These are phyloP conservation scores for Apodemia hepburni DNA, from an alignment of 2,888 invertebrate genomes.

Conservation along the genomic window DNA sequence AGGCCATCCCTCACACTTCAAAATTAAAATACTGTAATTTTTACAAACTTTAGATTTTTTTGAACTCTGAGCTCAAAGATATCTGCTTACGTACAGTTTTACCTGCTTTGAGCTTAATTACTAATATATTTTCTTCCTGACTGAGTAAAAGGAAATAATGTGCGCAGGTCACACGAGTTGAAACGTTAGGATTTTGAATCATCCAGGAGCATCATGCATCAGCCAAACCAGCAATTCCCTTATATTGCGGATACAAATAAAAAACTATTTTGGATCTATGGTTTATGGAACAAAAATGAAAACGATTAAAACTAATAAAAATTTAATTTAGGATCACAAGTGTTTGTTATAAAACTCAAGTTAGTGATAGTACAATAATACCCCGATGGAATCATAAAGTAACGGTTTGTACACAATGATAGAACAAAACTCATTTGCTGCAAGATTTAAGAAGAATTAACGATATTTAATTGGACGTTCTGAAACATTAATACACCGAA, in stretches of 20 bases:
- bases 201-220: no score
- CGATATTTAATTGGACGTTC: neutral
- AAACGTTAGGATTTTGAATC: no score
- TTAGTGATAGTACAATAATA: constrained; percentile 7
- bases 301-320: constrained; percentile 59
- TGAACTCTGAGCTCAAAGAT: no score
- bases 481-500: neutral
- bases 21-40: no score
- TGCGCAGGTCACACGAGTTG: no score
- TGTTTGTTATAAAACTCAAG: constrained; percentile 31
- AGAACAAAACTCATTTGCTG: constrained; percentile 8
- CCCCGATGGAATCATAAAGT: constrained; percentile 15
- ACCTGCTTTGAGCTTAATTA: no score
- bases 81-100: no score
- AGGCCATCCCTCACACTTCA: no score
- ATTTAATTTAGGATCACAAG: constrained; percentile 75
- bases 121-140: no score
- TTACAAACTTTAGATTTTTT: no score
- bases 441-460: neutral
- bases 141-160: no score
- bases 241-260: constrained; percentile 19
- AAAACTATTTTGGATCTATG: constrained; percentile 25
- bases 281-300: constrained; percentile 39
- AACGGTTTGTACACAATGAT: constrained; percentile 13
- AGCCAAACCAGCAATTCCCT: no score